Evolutionary conservation across 2,888 invertebrate genomes (phyloP).

Genomic region (Leptopilina drosophilae): DNA sequence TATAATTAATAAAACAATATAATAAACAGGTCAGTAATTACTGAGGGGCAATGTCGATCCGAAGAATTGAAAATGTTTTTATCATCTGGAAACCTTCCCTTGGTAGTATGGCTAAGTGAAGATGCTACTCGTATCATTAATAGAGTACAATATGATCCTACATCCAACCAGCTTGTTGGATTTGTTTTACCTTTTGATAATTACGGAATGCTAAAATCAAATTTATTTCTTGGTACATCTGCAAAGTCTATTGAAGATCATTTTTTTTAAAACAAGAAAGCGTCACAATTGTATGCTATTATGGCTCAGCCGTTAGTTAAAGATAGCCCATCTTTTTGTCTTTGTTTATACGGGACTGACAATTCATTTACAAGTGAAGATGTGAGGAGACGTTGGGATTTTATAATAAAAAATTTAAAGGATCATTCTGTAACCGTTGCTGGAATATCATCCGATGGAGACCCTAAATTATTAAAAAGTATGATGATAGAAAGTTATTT

Average conservation of each 20-base stretch:
- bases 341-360: slow-evolving; percentile 45
- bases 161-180: slow-evolving; percentile 52
- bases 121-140: slow-evolving; percentile 58
- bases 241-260: slow-evolving; percentile 47
- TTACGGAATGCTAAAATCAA: slow-evolving; percentile 47
- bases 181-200: slow-evolving; percentile 51
- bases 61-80: slow-evolving; percentile 53
- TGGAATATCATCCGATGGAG: slow-evolving; percentile 59
- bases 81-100: slow-evolving; percentile 49
- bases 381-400: slow-evolving; percentile 53
- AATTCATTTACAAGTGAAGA: slow-evolving; percentile 53
- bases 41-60: slow-evolving; percentile 55
- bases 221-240: slow-evolving; percentile 53
- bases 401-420: slow-evolving; percentile 46
- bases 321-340: slow-evolving; percentile 49
- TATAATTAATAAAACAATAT: no score
- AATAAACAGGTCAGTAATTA: slow-evolving; percentile 27
- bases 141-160: slow-evolving; percentile 52
- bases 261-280: slow-evolving; percentile 43
- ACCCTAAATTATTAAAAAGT: slow-evolving; percentile 57
- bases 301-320: slow-evolving; percentile 50
- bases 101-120: slow-evolving; percentile 55
- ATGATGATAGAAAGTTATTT: slow-evolving; percentile 52
- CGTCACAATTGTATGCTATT: slow-evolving; percentile 49
- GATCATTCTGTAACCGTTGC: slow-evolving; percentile 54